Conservation (phyloP, 2,888 invertebrate species). For the Monopis laevigella region DNA sequence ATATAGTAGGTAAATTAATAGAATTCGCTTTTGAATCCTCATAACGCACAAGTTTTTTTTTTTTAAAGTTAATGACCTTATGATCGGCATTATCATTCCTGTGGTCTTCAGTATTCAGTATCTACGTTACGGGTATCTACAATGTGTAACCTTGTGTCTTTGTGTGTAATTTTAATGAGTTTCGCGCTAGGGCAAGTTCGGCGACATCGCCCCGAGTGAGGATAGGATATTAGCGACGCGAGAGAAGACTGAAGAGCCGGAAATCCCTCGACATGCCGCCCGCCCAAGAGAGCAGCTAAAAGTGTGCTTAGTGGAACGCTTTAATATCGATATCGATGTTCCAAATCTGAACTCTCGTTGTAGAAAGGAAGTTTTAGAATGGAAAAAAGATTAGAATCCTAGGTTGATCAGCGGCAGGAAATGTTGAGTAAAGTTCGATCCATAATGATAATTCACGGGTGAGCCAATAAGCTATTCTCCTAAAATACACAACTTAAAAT, state of each 20-base stretch:
- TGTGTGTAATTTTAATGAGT: conserved; percentile 63
- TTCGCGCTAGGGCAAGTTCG: conserved; percentile 40
- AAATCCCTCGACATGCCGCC: conserved; percentile 34
- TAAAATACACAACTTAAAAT: no score
- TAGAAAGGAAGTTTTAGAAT: conserved; percentile 1
- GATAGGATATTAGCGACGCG: conserved; percentile 25
- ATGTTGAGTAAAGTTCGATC: no score
- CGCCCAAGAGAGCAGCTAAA: conserved; percentile 33
- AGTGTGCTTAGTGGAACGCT: conserved; percentile 26
- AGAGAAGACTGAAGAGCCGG: conserved; percentile 35
- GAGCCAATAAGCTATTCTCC: no score
- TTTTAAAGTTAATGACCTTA: no score
- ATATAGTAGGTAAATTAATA: no score
- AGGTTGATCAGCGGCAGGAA: no score
- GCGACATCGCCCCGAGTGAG: conserved; percentile 42
- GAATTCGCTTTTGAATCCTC: no score
- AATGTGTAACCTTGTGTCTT: conserved; percentile 28
- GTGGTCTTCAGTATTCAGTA: no score
- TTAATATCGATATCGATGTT: conserved; percentile 19
- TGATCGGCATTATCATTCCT: no score
- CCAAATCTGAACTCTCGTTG: background rate
- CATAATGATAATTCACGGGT: no score
- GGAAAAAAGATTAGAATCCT: no score
- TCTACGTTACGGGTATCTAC: background rate
- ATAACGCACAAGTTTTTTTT: no score